Evolutionary conservation across 2,888 invertebrate species (phyloP).

Genomic region (Athripsodes cinereus): DNA sequence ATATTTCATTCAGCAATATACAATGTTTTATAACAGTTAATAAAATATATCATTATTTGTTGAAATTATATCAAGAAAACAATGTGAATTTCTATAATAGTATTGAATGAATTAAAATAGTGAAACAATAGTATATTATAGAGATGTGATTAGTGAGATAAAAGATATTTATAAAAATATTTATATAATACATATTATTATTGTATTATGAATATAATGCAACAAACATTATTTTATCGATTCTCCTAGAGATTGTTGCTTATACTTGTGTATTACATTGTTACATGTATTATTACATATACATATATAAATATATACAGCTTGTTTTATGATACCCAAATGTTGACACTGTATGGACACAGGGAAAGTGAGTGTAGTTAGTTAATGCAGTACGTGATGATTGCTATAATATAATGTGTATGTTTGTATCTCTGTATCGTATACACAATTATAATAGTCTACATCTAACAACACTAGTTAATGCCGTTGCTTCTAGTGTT

Average conservation of each 20-base stretch:
- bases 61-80: no score
- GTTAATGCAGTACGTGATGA: not conserved
- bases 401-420: no score
- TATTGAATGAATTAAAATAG: no score
- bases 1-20: no score
- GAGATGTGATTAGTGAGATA: not conserved
- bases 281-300: not conserved
- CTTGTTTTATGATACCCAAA: not conserved
- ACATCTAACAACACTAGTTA: no score
- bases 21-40: no score
- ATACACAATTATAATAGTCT: not conserved
- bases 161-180: not conserved
- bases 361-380: not conserved
- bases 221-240: not conserved
- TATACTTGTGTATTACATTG: not conserved
- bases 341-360: not conserved
- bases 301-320: not conserved
- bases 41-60: no score
- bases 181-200: not conserved
- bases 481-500: not conserved
- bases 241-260: constrained; percentile 1
- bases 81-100: no score
- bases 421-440: not conserved
- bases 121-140: no score
- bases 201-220: no score